Evolutionary conservation across 2,797 vertebrate species (phyloP).

Genomic region (Coluber constrictor): DNA sequence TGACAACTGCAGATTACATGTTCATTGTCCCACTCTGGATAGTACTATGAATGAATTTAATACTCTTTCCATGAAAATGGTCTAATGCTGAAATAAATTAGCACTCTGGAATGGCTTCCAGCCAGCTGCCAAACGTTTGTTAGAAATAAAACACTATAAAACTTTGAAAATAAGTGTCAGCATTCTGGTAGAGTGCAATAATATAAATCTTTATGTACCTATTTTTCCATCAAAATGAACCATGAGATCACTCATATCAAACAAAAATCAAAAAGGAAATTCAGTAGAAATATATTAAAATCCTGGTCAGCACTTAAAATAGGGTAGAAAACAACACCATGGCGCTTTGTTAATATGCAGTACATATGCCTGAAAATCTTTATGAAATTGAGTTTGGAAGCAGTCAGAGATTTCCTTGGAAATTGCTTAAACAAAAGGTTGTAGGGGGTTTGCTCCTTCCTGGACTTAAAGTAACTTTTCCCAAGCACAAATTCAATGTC

Average conservation of each 20-base stretch:
- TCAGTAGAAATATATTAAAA: background rate
- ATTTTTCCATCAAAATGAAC: background rate
- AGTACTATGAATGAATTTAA: background rate
- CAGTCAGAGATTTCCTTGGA: background rate
- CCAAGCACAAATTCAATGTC: background rate
- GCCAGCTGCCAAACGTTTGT: background rate
- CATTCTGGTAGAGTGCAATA: background rate
- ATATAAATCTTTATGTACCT: background rate
- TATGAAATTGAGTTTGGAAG: background rate
- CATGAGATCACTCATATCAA: background rate
- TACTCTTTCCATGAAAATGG: background rate
- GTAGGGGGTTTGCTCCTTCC: background rate
- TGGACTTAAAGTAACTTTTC: background rate
- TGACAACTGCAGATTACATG: background rate
- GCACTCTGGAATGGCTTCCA: background rate
- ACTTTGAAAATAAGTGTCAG: background rate
- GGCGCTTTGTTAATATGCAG: background rate
- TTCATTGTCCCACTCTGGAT: constrained; percentile 13
- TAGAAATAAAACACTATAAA: background rate
- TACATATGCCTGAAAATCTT: background rate
- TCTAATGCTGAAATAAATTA: constrained; percentile 18
- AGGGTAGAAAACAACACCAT: background rate
- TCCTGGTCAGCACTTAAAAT: background rate
- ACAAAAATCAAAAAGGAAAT: background rate
- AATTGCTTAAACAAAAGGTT: background rate